Conservation (phyloP, 2,797 vertebrate species). For the Arrhamphus sclerolepis region DNA sequence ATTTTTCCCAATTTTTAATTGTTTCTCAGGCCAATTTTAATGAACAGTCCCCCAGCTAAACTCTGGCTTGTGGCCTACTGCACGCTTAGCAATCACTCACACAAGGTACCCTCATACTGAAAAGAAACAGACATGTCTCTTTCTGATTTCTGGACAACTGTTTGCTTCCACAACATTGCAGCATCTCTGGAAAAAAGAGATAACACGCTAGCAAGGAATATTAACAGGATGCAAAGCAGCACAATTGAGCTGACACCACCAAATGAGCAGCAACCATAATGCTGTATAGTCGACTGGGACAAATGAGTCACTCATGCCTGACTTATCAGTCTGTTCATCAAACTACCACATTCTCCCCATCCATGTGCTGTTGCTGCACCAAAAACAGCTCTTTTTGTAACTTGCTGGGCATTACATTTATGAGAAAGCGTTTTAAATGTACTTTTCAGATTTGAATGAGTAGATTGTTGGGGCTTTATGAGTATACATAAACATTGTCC, state of each 20-base stretch:
- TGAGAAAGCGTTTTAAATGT: not conserved
- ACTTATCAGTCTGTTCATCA: slow-evolving; percentile 65
- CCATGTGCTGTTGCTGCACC: slow-evolving; percentile 28
- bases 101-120: no score
- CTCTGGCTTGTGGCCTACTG: no score
- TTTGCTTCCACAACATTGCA: slow-evolving; percentile 32
- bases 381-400: slow-evolving; percentile 30
- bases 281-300: slow-evolving; percentile 49
- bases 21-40: slow-evolving; percentile 51
- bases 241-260: slow-evolving; percentile 45
- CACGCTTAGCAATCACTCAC: no score
- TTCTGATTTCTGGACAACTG: not conserved
- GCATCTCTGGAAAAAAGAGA: slow-evolving; percentile 64
- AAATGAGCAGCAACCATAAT: slow-evolving; percentile 58
- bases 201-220: slow-evolving; percentile 58
- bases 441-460: not conserved
- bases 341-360: slow-evolving; percentile 41
- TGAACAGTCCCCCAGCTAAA: slow-evolving; percentile 44
- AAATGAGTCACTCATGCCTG: slow-evolving; percentile 66
- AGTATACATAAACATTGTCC: not conserved
- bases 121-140: no score
- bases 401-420: slow-evolving; percentile 5
- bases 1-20: slow-evolving; percentile 43
- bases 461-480: not conserved
- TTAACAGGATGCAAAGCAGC: slow-evolving; percentile 50